Percentiles rank a stretch among this genome's conserved stretches.
Evolutionary conservation across 30 jellyfish, hydroid and myxozoan genomes (phyloP).

Genomic region (Catostylus mosaicus): DNA sequence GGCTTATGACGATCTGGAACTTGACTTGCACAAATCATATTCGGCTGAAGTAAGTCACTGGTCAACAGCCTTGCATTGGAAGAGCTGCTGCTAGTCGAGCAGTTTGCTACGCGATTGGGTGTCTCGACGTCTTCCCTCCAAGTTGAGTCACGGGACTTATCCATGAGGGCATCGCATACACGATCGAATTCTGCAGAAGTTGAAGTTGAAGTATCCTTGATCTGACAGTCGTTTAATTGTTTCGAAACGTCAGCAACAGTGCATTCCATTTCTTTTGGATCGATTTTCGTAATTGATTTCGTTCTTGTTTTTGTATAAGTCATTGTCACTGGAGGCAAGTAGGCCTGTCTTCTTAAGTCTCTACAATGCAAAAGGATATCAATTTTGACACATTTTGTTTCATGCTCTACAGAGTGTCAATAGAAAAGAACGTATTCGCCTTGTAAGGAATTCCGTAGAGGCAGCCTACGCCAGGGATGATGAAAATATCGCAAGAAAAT

Average conservation of each 20-base stretch:
- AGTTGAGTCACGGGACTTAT: neutral
- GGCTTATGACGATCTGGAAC: constrained; percentile 8
- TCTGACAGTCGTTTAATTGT: neutral
- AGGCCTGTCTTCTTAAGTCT: constrained; percentile 30
- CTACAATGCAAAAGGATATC: constrained; percentile 16
- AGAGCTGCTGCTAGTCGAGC: neutral
- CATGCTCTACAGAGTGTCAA: too few species aligned
- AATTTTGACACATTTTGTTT: too few species aligned
- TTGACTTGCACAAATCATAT: neutral
- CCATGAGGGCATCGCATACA: neutral
- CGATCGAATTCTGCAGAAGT: neutral
- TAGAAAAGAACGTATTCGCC: too few species aligned
- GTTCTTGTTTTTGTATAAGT: constrained; percentile 1
- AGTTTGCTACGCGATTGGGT: neutral
- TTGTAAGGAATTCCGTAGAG: too few species aligned
- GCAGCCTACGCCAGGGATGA: too few species aligned
- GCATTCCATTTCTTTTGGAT: neutral
- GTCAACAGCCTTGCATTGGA: neutral
- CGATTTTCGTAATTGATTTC: constrained; percentile 7
- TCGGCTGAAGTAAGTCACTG: neutral
- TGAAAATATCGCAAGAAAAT: too few species aligned
- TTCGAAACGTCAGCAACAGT: constrained; percentile 2
- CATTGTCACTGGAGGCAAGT: constrained; percentile 30
- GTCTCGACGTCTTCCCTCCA: neutral
- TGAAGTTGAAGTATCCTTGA: neutral